Evolutionary conservation across 2,797 vertebrate genomes (phyloP).

Genomic region (Acrossocheilus wenchowensis): DNA sequence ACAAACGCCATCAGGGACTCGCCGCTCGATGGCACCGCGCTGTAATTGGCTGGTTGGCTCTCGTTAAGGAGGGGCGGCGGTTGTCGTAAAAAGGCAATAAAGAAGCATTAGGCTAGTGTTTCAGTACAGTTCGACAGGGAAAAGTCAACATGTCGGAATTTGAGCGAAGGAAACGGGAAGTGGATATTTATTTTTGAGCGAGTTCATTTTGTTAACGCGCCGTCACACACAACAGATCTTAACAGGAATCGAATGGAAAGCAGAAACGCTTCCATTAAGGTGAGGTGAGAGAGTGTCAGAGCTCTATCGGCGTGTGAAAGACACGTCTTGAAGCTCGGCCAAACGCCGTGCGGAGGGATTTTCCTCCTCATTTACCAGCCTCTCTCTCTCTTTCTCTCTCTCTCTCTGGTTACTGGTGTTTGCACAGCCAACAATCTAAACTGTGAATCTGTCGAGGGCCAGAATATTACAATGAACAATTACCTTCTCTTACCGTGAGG

Average conservation of each 20-base stretch:
- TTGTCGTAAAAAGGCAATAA: conserved; percentile 75
- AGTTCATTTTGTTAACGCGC: neutral
- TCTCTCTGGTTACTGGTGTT: conserved; percentile 56
- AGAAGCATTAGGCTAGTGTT: conserved; percentile 64
- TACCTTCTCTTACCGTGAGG: conserved; percentile 56
- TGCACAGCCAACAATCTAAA: conserved; percentile 66
- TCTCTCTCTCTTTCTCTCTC: conserved; percentile 29
- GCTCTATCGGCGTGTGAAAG: conserved; percentile 40
- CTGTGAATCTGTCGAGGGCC: conserved; percentile 62
- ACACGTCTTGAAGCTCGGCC: conserved; percentile 56
- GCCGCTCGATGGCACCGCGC: conserved; percentile 66
- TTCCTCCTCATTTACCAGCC: conserved; percentile 65
- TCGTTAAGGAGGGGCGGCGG: conserved; percentile 70
- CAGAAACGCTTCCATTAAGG: conserved; percentile 35
- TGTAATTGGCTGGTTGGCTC: conserved; percentile 73
- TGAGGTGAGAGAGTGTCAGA: conserved; percentile 18
- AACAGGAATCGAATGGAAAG: conserved; percentile 20
- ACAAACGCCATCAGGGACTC: conserved; percentile 72
- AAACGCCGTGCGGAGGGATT: conserved; percentile 58
- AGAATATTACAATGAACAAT: conserved; percentile 77
- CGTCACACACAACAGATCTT: neutral
- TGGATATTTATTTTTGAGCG: conserved; percentile 11
- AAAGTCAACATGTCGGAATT: conserved; percentile 18
- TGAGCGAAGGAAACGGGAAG: neutral
- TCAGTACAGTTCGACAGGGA: conserved; percentile 72